Evolutionary conservation across 1,140 invertebrate genomes (phyloP).

Genomic region (Drosophila funebris): DNA sequence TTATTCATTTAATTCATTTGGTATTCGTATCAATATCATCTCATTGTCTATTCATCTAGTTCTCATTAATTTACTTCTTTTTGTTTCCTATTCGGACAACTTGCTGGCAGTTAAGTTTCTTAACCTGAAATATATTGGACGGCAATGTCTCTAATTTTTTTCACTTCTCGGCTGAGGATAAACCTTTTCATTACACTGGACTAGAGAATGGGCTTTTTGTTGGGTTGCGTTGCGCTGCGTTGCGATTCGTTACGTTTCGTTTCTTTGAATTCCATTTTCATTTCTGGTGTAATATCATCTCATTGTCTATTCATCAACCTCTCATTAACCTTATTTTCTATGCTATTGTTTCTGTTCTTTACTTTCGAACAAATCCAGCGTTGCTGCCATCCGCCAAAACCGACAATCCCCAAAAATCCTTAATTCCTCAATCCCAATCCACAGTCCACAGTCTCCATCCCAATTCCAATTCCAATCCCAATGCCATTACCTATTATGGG

Average conservation of each 20-base stretch:
- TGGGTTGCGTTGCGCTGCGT: no score
- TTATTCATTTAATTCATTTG: constrained; percentile 13
- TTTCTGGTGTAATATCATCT: constrained; percentile 33
- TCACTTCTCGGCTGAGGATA: not conserved
- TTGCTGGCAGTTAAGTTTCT: not conserved
- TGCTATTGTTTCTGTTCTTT: constrained; percentile 25
- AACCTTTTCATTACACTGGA: constrained; percentile 2
- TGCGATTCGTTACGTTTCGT: no score
- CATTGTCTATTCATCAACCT: constrained; percentile 43
- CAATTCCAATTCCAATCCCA: constrained; percentile 37
- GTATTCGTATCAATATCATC: not conserved
- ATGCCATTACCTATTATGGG: constrained; percentile 41
- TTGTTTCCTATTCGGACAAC: no score
- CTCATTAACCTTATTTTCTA: constrained; percentile 39
- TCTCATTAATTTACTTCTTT: constrained; percentile 16
- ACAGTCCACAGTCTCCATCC: constrained; percentile 13
- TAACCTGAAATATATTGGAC: constrained; percentile 3
- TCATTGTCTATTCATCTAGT: constrained; percentile 19
- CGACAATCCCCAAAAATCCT: not conserved
- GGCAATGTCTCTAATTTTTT: not conserved
- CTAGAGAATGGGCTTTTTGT: not conserved
- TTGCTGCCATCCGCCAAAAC: not conserved
- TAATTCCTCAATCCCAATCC: not conserved
- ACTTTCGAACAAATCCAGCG: not conserved
- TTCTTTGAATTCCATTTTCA: not conserved